A percentile compares a stretch with the other conserved stretches of the same genome.
These are phyloP conservation scores for Thomomys bottae DNA, from an alignment of 2,113 vertebrate species.

Conservation along the genomic window DNA sequence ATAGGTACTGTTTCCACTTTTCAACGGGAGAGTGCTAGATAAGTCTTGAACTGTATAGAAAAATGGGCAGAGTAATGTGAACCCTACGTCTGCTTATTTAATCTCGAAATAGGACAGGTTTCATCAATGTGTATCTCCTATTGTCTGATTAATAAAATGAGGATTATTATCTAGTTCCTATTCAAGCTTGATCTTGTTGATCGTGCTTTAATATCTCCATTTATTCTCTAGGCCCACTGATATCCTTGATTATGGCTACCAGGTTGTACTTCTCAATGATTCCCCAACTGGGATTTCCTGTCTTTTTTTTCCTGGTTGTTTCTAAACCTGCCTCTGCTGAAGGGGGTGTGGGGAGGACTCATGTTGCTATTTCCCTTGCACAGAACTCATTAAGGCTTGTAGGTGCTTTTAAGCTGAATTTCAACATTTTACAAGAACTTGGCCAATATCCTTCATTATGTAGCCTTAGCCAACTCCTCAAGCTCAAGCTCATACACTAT, in stretches of 20 bases:
- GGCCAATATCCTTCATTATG: background rate
- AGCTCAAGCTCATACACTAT: background rate
- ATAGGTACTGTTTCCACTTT: background rate
- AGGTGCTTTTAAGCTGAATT: background rate
- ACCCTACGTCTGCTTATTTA: background rate
- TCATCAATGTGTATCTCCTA: background rate
- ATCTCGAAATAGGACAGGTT: background rate
- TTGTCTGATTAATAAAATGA: background rate
- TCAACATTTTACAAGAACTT: background rate
- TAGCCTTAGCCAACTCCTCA: background rate
- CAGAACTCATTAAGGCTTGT: background rate
- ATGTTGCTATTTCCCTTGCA: background rate
- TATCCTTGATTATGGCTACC: background rate
- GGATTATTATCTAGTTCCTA: background rate
- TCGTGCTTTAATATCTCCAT: background rate
- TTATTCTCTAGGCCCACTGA: background rate
- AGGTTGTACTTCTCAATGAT: background rate
- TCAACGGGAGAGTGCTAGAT: background rate
- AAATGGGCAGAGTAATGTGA: background rate
- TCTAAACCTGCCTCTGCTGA: background rate
- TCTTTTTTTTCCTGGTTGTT: background rate
- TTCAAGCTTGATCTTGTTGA: background rate
- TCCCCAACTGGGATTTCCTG: background rate
- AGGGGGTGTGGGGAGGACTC: too few relatives aligned
- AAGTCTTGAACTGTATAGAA: background rate